Evolutionary conservation across 2,888 invertebrate genomes (phyloP).

Genomic region (Dastarcus helophoroides): DNA sequence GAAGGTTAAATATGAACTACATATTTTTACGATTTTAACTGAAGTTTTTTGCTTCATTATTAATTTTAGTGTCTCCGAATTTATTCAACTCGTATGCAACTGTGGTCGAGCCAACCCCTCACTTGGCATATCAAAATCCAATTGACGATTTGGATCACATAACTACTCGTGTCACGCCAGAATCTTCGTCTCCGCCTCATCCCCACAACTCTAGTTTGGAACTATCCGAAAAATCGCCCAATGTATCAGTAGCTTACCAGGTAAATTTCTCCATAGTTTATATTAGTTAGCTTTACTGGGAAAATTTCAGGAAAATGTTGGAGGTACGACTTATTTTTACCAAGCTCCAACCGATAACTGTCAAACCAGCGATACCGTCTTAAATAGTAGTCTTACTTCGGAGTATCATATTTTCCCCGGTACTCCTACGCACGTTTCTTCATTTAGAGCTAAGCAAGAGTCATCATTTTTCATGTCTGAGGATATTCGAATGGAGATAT

Average conservation of each 20-base stretch:
- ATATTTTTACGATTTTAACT: too few relatives aligned
- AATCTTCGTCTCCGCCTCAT: slow-evolving; percentile 11
- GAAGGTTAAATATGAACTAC: too few relatives aligned
- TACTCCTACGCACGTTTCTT: slow-evolving; percentile 48
- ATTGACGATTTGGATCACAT: slow-evolving; percentile 31
- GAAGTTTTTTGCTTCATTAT: too few relatives aligned
- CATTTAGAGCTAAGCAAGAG: slow-evolving; percentile 41
- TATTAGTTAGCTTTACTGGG: slow-evolving; percentile 13
- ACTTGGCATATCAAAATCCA: slow-evolving; percentile 19
- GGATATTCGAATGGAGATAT: slow-evolving; percentile 66
- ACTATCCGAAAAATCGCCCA: slow-evolving; percentile 5
- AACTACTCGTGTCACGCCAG: slow-evolving; percentile 39
- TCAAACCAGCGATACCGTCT: slow-evolving; percentile 15
- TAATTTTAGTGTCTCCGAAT: slow-evolving; percentile 34
- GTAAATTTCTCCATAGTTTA: slow-evolving; percentile 12
- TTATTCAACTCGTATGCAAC: slow-evolving; percentile 33
- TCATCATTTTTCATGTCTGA: slow-evolving; percentile 72
- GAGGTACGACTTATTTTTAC: slow-evolving; percentile 92
- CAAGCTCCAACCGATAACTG: slow-evolving; percentile 39
- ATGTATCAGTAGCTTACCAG: slow-evolving; percentile 2
- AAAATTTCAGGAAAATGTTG: slow-evolving; percentile 68
- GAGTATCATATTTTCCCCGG: slow-evolving; percentile 53
- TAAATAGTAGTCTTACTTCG: slow-evolving; percentile 26
- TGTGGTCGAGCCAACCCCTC: slow-evolving; percentile 23
- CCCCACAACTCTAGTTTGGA: slow-evolving; percentile 7